Evolutionary conservation across 2,797 vertebrate genomes (phyloP), one percentile per base, ranked within the genome.

Genomic region (Sebastolobus altivelis): DNA sequence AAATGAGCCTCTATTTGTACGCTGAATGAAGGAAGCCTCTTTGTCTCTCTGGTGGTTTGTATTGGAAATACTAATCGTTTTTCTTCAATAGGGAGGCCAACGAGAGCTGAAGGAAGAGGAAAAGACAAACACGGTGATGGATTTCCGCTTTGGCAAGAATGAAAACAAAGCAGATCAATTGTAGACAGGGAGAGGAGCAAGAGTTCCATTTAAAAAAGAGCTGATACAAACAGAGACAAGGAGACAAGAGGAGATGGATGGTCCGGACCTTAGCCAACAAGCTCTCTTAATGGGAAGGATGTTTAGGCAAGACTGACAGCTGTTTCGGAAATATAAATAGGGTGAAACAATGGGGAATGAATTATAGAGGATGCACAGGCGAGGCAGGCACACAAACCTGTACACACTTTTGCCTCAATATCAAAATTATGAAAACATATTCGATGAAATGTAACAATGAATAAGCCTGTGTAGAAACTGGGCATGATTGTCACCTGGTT

Each of bases 201-300:
- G 8, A 38, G 33, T 69, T 70, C 38, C 18, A 13, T 76, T 68
- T 62, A n/a, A 77, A 73, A 73, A 40, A 55, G 16, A 75, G 56
- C 46, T 14, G 49, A 76, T 20, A 58, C 22, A 63, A 43, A 69
- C 18, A 10, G 22, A 66, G 54, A 72, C 25, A 11, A 38, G 29
- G 35, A 76, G 43, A 71, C 55, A 43, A 71, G 8, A 38, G 65
- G 43, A 43, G 43, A 69, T 67, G n/a, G 56, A 80, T 77, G 8
- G 52, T 58, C 58, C 63, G 12, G 31, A 70, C n/a, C n/a, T n/a
- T 16, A 35, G 83, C 67, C 55, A 82, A 77, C 22, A 40, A 79
- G 52, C 59, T 72, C 38, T 66, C 65, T 79, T 43, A 80, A 62
- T 60, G n/a, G 49, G 37, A 72, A 3, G 27, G 40, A 71, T 63